Evolutionary conservation across 2,113 vertebrate genomes (phyloP), one percentile per base, ranked within the genome.

Genomic region (Eubucco bourcierii): DNA sequence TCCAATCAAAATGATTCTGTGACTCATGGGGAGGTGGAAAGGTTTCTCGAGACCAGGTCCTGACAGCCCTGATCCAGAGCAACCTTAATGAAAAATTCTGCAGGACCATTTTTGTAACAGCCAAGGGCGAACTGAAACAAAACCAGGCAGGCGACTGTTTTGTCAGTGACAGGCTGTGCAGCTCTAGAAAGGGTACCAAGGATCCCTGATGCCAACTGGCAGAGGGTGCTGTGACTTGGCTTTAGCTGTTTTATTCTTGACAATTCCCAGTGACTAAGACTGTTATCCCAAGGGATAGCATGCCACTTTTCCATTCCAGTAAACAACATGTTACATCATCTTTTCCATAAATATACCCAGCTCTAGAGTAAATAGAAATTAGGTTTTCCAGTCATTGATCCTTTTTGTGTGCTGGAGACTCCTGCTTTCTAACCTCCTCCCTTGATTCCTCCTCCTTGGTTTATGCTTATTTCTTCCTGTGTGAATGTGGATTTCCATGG

Each of bases 111-210:
- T 27, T 7, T 17, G 1, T 5, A n/a, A 17, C 46, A 6, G 41
- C 53, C 12, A 47, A 55, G n/a, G 15, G 23, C 3, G 28, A 6
- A 6, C 4, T 18, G 77, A 31, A 72, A 9, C 24, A 39, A 66
- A 34, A 24, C 28, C 12, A 58, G 52, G 59, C 72, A 37, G 72
- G 25, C 33, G 66, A n/a, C 27, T 21, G 71, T 2, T 23, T 73
- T 3, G 7, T n/a, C 16, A 10, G 44, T 0, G 1, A 5, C 12
- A 2, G 2, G 7, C 47, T 19, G 14, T 9, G 31, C 1, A 1
- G 13, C 16, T 29, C 31, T 15, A 0, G 9, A 46, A 47, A 44
- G n/a, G 63, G 64, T 9, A 24, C 6, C 2, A 27, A 67, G 31
- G 12, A 4, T 56, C n/a, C 47, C 16, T 4, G 44, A 8, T 3